phyloP scores from a whole-genome alignment of 2,113 vertebrate species.

The Odontesthes bonariensis region DNA sequence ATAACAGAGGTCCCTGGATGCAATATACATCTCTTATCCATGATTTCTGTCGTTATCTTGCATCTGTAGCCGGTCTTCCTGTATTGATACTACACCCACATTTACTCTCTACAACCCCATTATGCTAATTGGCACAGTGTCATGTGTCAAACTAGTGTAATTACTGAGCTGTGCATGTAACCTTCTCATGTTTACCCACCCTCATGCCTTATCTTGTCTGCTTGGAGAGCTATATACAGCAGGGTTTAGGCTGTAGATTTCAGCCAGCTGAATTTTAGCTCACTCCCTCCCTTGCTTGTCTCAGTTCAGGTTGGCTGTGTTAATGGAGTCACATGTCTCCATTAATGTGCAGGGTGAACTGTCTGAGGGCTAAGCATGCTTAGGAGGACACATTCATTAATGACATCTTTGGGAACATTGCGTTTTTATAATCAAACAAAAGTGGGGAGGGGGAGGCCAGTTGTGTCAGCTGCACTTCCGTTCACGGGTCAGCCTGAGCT shows the following conservation, averaged over 20 bases:
- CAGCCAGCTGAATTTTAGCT: slow-evolving; percentile 24
- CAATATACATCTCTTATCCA: not conserved
- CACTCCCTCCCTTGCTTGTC: not conserved
- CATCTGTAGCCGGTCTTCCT: not conserved
- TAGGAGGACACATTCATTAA: slow-evolving; percentile 57
- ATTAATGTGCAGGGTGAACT: slow-evolving; percentile 49
- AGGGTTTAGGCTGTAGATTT: slow-evolving; percentile 39
- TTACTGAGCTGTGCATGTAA: slow-evolving; percentile 54
- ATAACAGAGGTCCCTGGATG: not conserved
- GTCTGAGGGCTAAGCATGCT: slow-evolving; percentile 38
- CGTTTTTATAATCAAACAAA: slow-evolving; percentile 58
- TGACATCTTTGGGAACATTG: slow-evolving; percentile 64
- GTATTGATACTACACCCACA: slow-evolving; percentile 19
- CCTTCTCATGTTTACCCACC: slow-evolving; percentile 57
- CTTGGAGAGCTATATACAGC: slow-evolving; percentile 35
- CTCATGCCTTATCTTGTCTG: slow-evolving; percentile 36
- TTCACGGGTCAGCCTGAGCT: not conserved
- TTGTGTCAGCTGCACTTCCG: slow-evolving; percentile 29
- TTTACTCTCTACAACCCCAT: slow-evolving; percentile 30
- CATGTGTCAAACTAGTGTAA: slow-evolving; percentile 54
- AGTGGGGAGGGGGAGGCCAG: slow-evolving; percentile 28
- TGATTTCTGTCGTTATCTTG: not conserved
- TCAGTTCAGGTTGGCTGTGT: slow-evolving; percentile 38
- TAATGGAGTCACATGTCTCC: slow-evolving; percentile 70
- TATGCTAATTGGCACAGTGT: slow-evolving; percentile 57